Evolutionary conservation across 2,888 invertebrate genomes (phyloP).

Genomic region (Drosophila picticornis): DNA sequence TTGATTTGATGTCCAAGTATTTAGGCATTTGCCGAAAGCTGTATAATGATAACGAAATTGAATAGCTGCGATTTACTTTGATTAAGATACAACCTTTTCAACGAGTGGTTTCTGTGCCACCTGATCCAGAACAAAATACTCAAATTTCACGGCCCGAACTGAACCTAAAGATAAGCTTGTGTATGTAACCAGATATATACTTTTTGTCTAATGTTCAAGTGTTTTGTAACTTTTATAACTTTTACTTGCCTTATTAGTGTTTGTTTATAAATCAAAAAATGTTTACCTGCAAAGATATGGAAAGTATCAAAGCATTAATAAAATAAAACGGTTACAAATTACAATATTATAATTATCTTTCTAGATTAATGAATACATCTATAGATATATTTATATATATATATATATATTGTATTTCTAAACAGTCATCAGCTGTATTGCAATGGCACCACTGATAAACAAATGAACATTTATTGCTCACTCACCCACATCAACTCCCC

Average conservation of each 20-base stretch:
- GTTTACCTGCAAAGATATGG: conserved; percentile 45
- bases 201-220: neutral
- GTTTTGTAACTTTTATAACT: neutral
- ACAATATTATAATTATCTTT: neutral
- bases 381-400: neutral
- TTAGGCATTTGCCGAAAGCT: neutral
- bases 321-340: neutral
- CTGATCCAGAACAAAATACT: neutral
- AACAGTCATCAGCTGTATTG: neutral
- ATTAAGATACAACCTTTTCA: neutral
- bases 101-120: neutral
- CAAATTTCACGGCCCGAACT: neutral
- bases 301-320: conserved; percentile 5
- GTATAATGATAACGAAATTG: neutral
- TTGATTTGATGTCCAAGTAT: conserved; percentile 5
- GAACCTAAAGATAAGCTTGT: neutral
- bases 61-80: neutral
- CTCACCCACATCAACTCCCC: neutral
- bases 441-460: neutral
- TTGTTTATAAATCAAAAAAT: neutral
- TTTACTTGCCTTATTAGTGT: conserved; percentile 1
- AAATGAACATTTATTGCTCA: neutral
- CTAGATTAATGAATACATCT: neutral
- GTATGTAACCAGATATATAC: neutral
- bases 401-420: neutral